These are phyloP conservation scores for Prionailurus bengalensis DNA, from an alignment of 2,113 vertebrate genomes.

Conservation along the genomic window DNA sequence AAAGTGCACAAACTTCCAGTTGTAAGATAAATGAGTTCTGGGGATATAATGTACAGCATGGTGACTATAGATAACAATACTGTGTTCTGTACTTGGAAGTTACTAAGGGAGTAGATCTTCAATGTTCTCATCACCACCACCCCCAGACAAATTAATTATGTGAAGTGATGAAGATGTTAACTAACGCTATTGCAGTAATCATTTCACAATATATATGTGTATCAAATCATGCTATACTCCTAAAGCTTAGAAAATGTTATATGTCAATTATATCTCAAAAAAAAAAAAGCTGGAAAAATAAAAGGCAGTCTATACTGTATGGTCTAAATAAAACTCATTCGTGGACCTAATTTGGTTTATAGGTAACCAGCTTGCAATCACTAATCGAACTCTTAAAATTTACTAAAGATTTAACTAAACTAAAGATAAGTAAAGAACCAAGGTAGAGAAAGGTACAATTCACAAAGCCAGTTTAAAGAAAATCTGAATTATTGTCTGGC, in stretches of 20 bases:
- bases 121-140: not conserved
- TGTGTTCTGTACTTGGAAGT: not conserved
- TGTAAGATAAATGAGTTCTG: not conserved
- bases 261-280: not conserved
- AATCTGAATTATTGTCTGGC: not conserved
- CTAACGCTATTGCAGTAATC: not conserved
- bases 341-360: not conserved
- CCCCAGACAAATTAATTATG: not conserved
- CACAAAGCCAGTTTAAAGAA: not conserved
- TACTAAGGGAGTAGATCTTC: not conserved
- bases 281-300: not conserved
- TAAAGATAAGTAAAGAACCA: not conserved
- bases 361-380: not conserved
- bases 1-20: not conserved
- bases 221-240: not conserved
- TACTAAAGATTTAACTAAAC: not conserved
- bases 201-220: not conserved
- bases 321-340: not conserved
- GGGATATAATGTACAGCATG: accelerated
- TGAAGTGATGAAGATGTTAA: not conserved
- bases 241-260: not conserved
- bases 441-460: not conserved
- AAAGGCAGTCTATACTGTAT: not conserved
- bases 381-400: not conserved
- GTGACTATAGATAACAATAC: not conserved